These are phyloP conservation scores for Cossypha polioptera DNA, from an alignment of 2,797 vertebrate species.

Conservation along the genomic window DNA sequence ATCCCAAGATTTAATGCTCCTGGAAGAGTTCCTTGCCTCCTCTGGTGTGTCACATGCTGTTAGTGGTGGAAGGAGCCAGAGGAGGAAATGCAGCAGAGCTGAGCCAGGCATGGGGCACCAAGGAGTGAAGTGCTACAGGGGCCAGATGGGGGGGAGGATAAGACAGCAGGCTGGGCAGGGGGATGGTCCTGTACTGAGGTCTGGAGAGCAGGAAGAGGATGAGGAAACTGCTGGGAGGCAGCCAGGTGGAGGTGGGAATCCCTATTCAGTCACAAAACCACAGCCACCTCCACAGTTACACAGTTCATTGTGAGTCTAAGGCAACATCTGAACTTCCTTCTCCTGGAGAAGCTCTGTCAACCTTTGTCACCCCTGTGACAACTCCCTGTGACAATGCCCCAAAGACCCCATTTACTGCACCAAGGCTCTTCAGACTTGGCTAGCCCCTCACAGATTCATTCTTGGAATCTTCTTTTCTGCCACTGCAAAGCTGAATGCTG, in stretches of 20 bases:
- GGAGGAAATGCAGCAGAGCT: not conserved
- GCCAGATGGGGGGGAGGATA: not conserved
- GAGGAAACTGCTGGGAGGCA: not conserved
- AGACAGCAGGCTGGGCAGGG: not conserved
- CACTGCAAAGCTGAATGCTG: not conserved
- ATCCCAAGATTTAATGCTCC: not conserved
- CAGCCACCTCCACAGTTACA: not conserved
- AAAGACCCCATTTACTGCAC: not conserved
- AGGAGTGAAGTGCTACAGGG: not conserved
- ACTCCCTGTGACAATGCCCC: accelerated
- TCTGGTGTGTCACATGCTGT: accelerated
- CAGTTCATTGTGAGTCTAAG: not conserved
- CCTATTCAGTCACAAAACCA: not conserved
- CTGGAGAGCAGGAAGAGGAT: not conserved
- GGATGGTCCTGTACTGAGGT: not conserved
- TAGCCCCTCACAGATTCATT: not conserved
- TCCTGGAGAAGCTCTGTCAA: not conserved
- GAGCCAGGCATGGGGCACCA: not conserved
- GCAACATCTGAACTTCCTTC: not conserved
- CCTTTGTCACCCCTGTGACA: not conserved
- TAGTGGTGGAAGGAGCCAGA: not conserved
- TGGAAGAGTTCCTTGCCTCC: not conserved
- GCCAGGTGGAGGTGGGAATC: not conserved
- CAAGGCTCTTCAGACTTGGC: not conserved
- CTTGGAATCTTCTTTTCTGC: not conserved